Base-by-base conservation (phyloP, 2,797 vertebrate genomes). In the Nannoperca australis region DNA sequence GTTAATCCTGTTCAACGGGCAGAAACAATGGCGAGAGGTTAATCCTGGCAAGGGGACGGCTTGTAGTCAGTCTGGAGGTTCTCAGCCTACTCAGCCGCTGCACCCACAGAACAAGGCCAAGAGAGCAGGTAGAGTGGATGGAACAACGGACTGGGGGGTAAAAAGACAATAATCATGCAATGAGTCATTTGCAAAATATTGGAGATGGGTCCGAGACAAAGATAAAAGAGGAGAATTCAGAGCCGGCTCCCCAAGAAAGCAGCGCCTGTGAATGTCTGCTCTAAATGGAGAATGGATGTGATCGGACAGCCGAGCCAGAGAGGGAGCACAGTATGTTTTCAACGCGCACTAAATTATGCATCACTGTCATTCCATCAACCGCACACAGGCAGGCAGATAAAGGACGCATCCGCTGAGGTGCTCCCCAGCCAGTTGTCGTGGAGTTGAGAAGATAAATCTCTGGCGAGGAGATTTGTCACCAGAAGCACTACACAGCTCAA, bases 1-100 rank as follows among this genome's bases (percentile, higher is more conserved):
- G 94, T 93, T 95, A 95, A 96, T 95, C 93, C 93, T 95, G 95
- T 94, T 95, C 94, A 95, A 94, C 81, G 88, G 92, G 95, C 95
- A 95, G 94, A 96, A 96, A 95, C 94, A 94, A 95, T 93, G 92
- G 93, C 65, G 85, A 92, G 90, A 88, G 92, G 92, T 93, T 94
- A 95, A 95, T 95, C 94, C 92, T 85, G 83, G 91, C 77, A 78
- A 92, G 91, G 83, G 89, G 90, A 92, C 69, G 84, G 90, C 82
- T 89, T 89, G 90, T 91, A 93, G 90, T 93, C 92, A 94, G 92
- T 94, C 91, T 90, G 88, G 85, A 90, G 89, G 70, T 91, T 91
- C 90, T 93, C 92, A 89, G 85, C 72, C 74, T 73, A 78, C 83
- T 88, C 85, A 86, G 86, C 83, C 70, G 2, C 89, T 87, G 86